phyloP scores from a whole-genome alignment of 2,113 vertebrate genomes.

The Cepphus grylle region DNA sequence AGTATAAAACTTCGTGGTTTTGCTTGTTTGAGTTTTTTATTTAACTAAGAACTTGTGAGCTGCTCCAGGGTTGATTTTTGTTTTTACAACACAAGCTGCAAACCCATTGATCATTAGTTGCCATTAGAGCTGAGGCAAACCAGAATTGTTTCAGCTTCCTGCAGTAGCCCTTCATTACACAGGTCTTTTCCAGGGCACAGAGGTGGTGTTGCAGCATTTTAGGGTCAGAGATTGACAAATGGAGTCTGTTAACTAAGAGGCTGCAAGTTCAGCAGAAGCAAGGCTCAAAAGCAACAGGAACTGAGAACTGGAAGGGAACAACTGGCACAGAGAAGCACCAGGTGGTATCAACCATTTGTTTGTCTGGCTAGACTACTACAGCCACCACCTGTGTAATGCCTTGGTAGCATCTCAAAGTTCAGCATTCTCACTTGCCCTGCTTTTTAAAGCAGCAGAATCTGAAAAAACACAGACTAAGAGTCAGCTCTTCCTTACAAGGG shows the following conservation, averaged over 20 bases:
- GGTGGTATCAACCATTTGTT: background rate
- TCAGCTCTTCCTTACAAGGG: background rate
- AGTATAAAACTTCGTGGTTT: background rate
- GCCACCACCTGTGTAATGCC: background rate
- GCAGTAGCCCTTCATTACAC: background rate
- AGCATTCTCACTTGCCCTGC: background rate
- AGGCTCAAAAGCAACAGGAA: background rate
- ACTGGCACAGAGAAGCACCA: background rate
- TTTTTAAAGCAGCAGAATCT: background rate
- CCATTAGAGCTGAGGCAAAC: background rate
- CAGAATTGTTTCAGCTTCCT: background rate
- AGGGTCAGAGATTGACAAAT: background rate
- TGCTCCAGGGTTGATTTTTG: background rate
- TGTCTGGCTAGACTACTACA: background rate
- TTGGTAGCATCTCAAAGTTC: background rate
- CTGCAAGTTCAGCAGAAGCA: background rate
- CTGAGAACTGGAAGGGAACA: background rate
- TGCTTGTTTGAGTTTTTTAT: background rate
- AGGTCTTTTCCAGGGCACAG: background rate
- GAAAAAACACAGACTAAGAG: background rate
- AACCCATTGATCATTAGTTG: background rate
- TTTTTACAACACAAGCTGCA: background rate
- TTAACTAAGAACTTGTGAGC: background rate
- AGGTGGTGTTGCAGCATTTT: background rate
- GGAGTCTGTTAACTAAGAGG: background rate